Conservation (phyloP, 64 coral and sea anemone genomes). For the Orbicella faveolata region DNA sequence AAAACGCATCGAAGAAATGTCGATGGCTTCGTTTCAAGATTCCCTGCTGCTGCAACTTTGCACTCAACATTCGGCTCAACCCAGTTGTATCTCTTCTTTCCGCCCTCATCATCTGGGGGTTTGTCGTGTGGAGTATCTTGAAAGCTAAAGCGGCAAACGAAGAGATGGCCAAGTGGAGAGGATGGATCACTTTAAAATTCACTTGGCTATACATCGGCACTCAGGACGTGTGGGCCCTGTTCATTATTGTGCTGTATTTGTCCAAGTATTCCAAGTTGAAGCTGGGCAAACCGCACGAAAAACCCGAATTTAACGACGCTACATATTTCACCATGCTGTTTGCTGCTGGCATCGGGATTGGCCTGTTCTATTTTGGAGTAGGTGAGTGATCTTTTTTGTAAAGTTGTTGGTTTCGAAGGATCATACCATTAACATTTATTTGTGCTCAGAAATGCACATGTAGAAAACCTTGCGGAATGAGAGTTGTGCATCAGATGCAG, state of each 20-base stretch:
- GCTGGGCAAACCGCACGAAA: slow-evolving; percentile 51
- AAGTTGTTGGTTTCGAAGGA: background rate
- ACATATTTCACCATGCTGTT: slow-evolving; percentile 74
- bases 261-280: slow-evolving; percentile 67
- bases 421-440: background rate
- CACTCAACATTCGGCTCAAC: slow-evolving; percentile 51
- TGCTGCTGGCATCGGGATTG: slow-evolving; percentile 66
- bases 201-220: slow-evolving; percentile 68
- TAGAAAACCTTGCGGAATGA: no score
- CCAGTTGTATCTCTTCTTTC: slow-evolving; percentile 73
- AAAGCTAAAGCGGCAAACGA: slow-evolving; percentile 12
- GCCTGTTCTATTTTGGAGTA: slow-evolving; percentile 68
- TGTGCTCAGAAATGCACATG: no score
- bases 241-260: slow-evolving; percentile 43
- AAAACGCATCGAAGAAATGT: slow-evolving; percentile 2
- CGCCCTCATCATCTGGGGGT: slow-evolving; percentile 71
- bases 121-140: slow-evolving; percentile 36
- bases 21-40: slow-evolving; percentile 33
- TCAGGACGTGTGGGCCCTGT: slow-evolving; percentile 53
- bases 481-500: no score
- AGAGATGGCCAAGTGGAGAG: slow-evolving; percentile 34
- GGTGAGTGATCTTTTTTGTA: background rate
- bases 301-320: slow-evolving; percentile 62
- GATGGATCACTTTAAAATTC: slow-evolving; percentile 56
- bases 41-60: background rate